Conservation (phyloP, 2,113 vertebrate species). For the Cygnus atratus region DNA sequence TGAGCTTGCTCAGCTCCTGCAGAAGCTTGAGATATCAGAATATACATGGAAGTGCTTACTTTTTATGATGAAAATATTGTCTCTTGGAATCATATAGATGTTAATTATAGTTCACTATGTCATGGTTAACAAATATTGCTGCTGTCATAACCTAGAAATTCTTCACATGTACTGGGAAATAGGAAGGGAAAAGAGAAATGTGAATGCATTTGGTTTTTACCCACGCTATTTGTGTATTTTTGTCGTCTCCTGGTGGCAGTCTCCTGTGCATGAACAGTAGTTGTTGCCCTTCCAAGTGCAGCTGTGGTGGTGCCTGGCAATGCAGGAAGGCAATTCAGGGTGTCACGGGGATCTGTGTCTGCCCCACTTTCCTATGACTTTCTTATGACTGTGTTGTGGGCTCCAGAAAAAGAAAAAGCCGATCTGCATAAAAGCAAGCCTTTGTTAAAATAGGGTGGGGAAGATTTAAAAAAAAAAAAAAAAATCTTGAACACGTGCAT, state of each 20-base stretch:
- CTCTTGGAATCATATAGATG: background rate
- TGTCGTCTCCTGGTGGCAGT: background rate
- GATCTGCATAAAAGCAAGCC: background rate
- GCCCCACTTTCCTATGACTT: background rate
- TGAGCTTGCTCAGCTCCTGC: background rate
- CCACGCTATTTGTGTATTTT: background rate
- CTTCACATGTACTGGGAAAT: background rate
- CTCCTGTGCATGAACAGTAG: background rate
- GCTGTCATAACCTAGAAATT: background rate
- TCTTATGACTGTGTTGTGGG: background rate
- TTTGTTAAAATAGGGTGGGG: rapidly evolving
- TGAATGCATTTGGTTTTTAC: background rate
- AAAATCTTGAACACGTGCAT: background rate
- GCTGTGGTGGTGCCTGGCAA: rapidly evolving
- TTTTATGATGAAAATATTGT: background rate
- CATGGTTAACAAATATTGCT: background rate
- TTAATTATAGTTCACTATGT: background rate
- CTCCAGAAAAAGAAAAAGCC: background rate
- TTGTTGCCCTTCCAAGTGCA: background rate
- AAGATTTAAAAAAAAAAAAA: background rate
- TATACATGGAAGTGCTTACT: background rate
- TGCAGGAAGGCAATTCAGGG: background rate
- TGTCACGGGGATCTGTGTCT: rapidly evolving
- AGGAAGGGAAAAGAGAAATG: rapidly evolving
- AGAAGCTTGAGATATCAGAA: background rate